Base-by-base conservation (phyloP, 2,113 vertebrate genomes). In the Phocoena phocoena region DNA sequence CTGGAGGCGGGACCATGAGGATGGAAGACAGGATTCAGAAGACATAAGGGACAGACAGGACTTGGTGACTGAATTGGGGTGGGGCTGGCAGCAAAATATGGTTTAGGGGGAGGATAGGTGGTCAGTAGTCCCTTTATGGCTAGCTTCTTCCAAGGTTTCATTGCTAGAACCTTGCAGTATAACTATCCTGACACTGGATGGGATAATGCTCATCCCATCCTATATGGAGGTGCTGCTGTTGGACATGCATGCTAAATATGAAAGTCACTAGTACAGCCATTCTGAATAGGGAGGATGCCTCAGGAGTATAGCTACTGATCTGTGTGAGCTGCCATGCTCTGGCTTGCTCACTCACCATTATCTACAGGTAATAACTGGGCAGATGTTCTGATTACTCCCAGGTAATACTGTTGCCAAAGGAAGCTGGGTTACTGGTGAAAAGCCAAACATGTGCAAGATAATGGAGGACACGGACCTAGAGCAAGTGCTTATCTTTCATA, bases 291-390 rank as follows among this genome's bases (percentile, higher is more conserved):
- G 31, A 13, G 55, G n/a, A 15, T n/a, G 1, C 18, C 50, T 36
- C 60, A 68, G 20, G 50, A 79, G 6, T 18, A 13, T 15, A 65
- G 31, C 20, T 70, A 17, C 31, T 38, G 13, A 67, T 33, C 2
- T 31, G 2, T 38, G 8, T 36, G 11, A 85, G 8, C 28, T 80
- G 62, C 53, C 58, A 55, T 99, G 98, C 97, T 53, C 36, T 31
- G 11, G 63, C 5, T 47, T 70, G 70, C n/a, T 99, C 74, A 99
- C n/a, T 99, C 74, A 99, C 99, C 94, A 99, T 97, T 0, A 98
- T 99, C 99, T 99, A 99, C 90, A 99, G 98, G 98, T 99, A 95
- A 99, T 98, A 96, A 98, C 99, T 70, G 99, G 99, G 86, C 98
- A 99, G 97, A 98, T 98, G 20, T 97, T 41, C 1, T 98, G 97